Evolutionary conservation across 2,797 vertebrate genomes (phyloP), one percentile per base, ranked within the genome.

Genomic region (Botia kubotai): DNA sequence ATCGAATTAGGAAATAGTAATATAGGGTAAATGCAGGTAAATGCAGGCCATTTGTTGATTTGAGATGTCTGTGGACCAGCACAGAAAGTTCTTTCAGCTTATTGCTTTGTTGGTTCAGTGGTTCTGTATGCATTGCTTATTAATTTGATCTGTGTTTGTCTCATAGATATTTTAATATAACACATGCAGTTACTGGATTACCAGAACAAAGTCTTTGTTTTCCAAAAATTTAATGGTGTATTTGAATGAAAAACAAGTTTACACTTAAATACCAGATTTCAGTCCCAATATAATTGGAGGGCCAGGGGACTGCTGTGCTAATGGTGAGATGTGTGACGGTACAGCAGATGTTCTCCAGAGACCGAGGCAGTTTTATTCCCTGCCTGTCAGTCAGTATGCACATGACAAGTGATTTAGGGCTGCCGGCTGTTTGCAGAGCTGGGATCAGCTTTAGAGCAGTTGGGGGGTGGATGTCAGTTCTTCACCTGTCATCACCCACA

Each of bases 371-470:
- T 75, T 75, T 29, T 36, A 74, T 67, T 70, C 70, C 19, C 60
- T 26, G 62, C 69, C 53, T 69, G 80, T 58, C 36, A 67, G 60
- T 67, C 53, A 67, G 68, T 76, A 73, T 58, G 53, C 43, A 53
- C 65, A 69, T 77, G 79, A 79, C 63, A 39, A 76, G 19, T 68
- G 75, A 75, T 65, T 65, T 67, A 36, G 63, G n/a, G 21, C 66
- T 78, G 66, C 72, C 4, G 72, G 46, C 68, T 71, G 53, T 63
- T 17, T 58, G 21, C 69, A 82, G 79, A 23, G 53, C 72, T 70
- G 60, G 60, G 70, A 83, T 76, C 72, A 57, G 63, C 75, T 69
- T 68, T 72, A 79, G 23, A 72, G 46, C 53, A 29, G 58, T 26
- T 72, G 72, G 72, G 36, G 50, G 62, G 58, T 68, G 66, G 48